Percentiles rank a stretch among this genome's conserved stretches.
phyloP scores from a whole-genome alignment of 2,888 invertebrate genomes.

The Furcula furcula region DNA sequence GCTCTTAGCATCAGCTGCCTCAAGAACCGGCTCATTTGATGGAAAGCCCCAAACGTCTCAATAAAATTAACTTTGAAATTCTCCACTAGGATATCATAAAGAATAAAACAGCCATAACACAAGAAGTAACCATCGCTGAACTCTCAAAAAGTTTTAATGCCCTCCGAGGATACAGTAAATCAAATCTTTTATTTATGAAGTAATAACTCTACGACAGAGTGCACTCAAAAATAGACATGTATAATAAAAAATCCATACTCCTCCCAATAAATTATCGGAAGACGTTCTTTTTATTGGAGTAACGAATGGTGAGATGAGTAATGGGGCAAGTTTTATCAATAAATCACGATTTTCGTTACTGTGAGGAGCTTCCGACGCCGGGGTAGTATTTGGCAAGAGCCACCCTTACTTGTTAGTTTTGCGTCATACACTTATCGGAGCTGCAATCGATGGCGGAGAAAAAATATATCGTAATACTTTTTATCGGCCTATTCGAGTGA shows the following conservation, averaged over 20 bases:
- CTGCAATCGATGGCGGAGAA: conserved; percentile 54
- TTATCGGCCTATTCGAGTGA: background rate
- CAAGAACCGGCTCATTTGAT: conserved; percentile 27
- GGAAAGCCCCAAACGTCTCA: conserved; percentile 25
- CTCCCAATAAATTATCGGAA: conserved; percentile 73
- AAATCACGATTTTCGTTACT: conserved; percentile 70
- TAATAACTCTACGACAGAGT: conserved; percentile 54
- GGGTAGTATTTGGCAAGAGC: conserved; percentile 67
- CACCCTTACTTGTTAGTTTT: conserved; percentile 60
- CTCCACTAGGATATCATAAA: conserved; percentile 9
- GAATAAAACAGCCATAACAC: conserved; percentile 23
- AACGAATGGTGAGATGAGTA: conserved; percentile 80
- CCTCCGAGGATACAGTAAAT: conserved; percentile 55
- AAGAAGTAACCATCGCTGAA: conserved; percentile 17
- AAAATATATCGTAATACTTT: conserved; percentile 26
- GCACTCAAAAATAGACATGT: conserved; percentile 67
- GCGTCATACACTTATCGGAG: conserved; percentile 57
- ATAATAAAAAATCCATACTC: conserved; percentile 73
- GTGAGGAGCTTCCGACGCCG: conserved; percentile 58
- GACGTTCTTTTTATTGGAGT: conserved; percentile 79
- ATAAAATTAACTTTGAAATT: conserved; percentile 27
- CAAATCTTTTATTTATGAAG: conserved; percentile 63
- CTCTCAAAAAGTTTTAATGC: conserved; percentile 40
- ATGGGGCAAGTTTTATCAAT: conserved; percentile 75
- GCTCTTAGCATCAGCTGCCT: conserved; percentile 37